phyloP scores from a whole-genome alignment of 2,888 invertebrate genomes.

The Eurytoma californica region DNA sequence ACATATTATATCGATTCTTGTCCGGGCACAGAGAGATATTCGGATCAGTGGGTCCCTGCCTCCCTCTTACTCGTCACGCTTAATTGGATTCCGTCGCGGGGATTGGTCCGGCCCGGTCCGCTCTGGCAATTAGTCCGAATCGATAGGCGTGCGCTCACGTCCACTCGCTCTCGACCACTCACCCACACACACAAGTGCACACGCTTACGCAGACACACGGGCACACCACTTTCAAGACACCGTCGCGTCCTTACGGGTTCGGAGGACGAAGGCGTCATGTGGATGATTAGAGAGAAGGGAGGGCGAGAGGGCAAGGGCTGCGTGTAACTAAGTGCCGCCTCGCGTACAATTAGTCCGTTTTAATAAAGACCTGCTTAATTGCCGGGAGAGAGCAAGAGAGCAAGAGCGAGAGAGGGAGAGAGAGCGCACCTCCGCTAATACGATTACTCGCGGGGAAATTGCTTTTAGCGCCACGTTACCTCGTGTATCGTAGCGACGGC shows the following conservation, averaged over 20 bases:
- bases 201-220: not conserved
- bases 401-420: not conserved
- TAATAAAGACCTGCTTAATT: conserved; percentile 49
- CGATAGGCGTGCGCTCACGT: conserved; percentile 1
- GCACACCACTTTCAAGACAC: not conserved
- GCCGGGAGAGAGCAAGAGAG: conserved; percentile 15
- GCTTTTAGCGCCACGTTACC: conserved; percentile 40
- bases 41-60: conserved; percentile 25
- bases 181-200: not conserved
- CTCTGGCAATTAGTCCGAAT: conserved; percentile 40
- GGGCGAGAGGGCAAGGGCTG: not conserved
- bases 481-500: not conserved
- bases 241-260: not conserved
- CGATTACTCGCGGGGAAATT: conserved; percentile 46
- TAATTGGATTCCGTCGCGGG: conserved; percentile 41
- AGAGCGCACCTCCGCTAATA: conserved; percentile 1
- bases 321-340: conserved; percentile 34
- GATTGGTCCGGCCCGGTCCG: conserved; percentile 1
- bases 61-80: not conserved
- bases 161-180: not conserved
- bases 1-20: conserved; percentile 24
- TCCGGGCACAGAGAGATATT: not conserved
- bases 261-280: too few relatives aligned
- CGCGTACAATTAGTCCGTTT: conserved; percentile 45
- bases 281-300: conserved; percentile 1